These are phyloP conservation scores for Cassiopea andromeda DNA, from an alignment of 30 jellyfish, hydroid and myxozoan genomes.

Conservation along the genomic window DNA sequence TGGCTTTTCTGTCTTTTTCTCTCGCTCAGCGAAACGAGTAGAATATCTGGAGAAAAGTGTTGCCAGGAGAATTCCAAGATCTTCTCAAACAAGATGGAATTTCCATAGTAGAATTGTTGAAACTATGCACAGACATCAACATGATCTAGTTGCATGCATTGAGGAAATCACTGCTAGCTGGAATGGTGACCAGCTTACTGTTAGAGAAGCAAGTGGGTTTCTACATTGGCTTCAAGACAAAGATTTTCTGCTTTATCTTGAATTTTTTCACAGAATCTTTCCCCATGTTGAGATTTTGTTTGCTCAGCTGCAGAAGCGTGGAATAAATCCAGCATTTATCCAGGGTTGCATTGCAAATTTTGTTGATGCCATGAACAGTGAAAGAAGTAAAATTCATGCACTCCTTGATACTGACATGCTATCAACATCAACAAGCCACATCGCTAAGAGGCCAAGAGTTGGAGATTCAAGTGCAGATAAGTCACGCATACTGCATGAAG, in stretches of 20 bases:
- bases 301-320: slow-evolving; percentile 67
- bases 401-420: background rate
- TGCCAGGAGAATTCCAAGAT: background rate
- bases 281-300: slow-evolving; percentile 50
- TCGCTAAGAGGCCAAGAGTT: background rate
- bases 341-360: slow-evolving; percentile 27
- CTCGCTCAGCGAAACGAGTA: slow-evolving; percentile 28
- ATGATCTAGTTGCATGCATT: slow-evolving; percentile 30
- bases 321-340: slow-evolving; percentile 47
- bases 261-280: slow-evolving; percentile 21
- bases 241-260: slow-evolving; percentile 40
- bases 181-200: slow-evolving; percentile 49
- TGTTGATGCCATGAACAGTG: slow-evolving; percentile 21
- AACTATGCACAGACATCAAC: slow-evolving; percentile 22
- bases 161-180: slow-evolving; percentile 35
- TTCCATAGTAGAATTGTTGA: slow-evolving; percentile 59
- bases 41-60: slow-evolving; percentile 5
- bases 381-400: slow-evolving; percentile 6
- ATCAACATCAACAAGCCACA: background rate
- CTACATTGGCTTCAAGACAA: slow-evolving; percentile 31
- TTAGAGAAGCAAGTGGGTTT: slow-evolving; percentile 66
- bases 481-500: slow-evolving; percentile 43
- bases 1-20: slow-evolving; percentile 31
- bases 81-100: slow-evolving; percentile 59
- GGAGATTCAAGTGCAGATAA: slow-evolving; percentile 38